Percentiles rank a stretch among this genome's conserved stretches.
These are phyloP conservation scores for Drosophila kanapiae DNA, from an alignment of 1,140 invertebrate genomes.

Conservation along the genomic window DNA sequence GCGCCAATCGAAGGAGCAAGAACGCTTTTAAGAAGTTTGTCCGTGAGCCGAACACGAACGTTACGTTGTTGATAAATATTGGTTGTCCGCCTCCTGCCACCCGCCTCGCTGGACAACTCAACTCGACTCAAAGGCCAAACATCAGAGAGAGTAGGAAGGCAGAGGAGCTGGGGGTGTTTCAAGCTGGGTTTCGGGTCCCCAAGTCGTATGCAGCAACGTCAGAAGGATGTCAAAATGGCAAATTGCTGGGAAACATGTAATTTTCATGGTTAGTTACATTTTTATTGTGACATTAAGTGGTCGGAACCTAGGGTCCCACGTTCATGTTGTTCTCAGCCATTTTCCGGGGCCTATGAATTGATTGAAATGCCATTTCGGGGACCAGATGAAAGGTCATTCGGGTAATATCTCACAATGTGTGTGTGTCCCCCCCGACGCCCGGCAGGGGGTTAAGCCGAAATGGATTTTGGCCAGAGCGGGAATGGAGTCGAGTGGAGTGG, in stretches of 20 bases:
- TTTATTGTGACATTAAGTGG: conserved; percentile 84
- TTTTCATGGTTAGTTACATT: conserved; percentile 84
- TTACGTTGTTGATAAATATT: conserved; percentile 81
- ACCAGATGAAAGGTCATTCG: conserved; percentile 62
- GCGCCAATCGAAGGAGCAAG: conserved; percentile 32
- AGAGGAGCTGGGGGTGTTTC: neutral
- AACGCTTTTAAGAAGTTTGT: conserved; percentile 77
- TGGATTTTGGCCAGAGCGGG: conserved; percentile 14
- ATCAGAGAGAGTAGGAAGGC: conserved; percentile 1
- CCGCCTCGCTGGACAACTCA: conserved; percentile 35
- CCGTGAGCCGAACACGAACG: conserved; percentile 71
- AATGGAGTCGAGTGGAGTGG: neutral
- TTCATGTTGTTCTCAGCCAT: conserved; percentile 35
- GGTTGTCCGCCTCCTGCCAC: conserved; percentile 44
- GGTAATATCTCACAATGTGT: conserved; percentile 56
- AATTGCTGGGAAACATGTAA: conserved; percentile 83
- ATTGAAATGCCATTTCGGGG: conserved; percentile 67
- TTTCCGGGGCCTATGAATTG: conserved; percentile 65
- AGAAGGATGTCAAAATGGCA: conserved; percentile 72
- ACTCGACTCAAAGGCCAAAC: conserved; percentile 49
- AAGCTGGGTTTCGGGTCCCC: conserved; percentile 1
- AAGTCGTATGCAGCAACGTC: conserved; percentile 63
- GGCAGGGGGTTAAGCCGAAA: neutral
- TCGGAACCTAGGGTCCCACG: conserved; percentile 32
- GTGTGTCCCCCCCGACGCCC: neutral